Base-by-base conservation (phyloP, 1,140 invertebrate genomes). In the Macrocentrus cingulum region DNA sequence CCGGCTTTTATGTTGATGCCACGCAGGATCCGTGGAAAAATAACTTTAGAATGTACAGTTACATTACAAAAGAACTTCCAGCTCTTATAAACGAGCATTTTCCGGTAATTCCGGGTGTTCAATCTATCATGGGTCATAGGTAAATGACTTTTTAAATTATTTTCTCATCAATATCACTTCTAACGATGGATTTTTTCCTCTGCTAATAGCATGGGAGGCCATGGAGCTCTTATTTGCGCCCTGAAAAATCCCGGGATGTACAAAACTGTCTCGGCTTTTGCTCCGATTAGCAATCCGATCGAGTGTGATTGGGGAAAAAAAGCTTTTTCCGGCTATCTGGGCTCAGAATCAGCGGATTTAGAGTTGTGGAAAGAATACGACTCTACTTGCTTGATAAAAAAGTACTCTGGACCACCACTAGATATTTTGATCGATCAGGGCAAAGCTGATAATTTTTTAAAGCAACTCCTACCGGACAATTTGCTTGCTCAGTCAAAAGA, bases 1-100 rank as follows among this genome's bases (percentile, higher is more conserved):
- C 97, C 64, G 94, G 96, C 1, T 99, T 98, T 76, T 99, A 99
- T 79, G 81, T 99, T 0, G 91, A 99, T 83, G 95, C 97, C 2
- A 90, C 88, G 0, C 80, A 89, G 66, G 88, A 91, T 22, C 94
- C 94, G 52, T 99, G 96, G 95, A 89, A 89, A 34, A 89, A 87
- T 48, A 88, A 99, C 80, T 99, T 98, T 66, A 86, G 89, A 69
- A 99, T 99, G 97, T 98, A 89, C 67, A 94, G 91, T 41, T 99
- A 99, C 70, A 80, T 99, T n/a, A 95, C 92, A 6, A 85, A 87
- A 66, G 97, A 99, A 80, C 79, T 98, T 36, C 86, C 90, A 55
- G 81, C 86, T 41, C 55, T 97, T n/a, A 84, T 98, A 20, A 85
- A 85, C 64, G 73, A 80, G 2, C 88, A 91, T 69, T 92, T 95